Base-by-base conservation (phyloP, 2,888 invertebrate genomes). In the Lasioglossum marginatum region DNA sequence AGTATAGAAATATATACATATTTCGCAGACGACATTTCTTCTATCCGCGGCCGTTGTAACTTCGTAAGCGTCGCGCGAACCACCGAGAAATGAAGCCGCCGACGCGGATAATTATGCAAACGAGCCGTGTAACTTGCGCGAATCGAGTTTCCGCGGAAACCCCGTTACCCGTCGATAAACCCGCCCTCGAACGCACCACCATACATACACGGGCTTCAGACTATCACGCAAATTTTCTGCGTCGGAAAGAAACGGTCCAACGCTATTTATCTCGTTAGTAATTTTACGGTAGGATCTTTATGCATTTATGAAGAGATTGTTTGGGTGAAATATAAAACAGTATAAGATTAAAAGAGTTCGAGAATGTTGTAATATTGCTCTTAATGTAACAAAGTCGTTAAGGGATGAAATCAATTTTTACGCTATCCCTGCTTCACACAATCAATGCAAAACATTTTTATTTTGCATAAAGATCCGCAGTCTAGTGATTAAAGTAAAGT, bases 41-140 rank as follows among this genome's bases (percentile, higher is more conserved):
- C 57, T 70, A 40, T 8, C 60, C 48, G 14, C 45, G 66, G 43
- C n/a, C 37, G 57, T 40, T n/a, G 60, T 70, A 31, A 71, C 60
- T 34, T 52, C 27, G 19, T 66, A 74, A 57, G n/a, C 57, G 57
- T 57, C 12, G n/a, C n/a, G n/a, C 57, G 1, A n/a, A 8, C 57
- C 57, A 12, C 16, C 63, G 80, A 57, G 60, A 86, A 70, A 76
- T 66, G 77, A 81, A 57, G 43, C 19, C 73, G 57, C 31, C 16
- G 78, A 57, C 40, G 16, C 45, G 23, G 68, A 77, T 70, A 77
- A 85, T 85, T 85, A 79, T 60, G 79, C 71, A 60, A 79, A 79
- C 79, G 73, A 80, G 63, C 34, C 79, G 66, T n/a, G 79, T 40
- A 37, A 79, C 34, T 66, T 27, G n/a, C 31, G 16, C 19, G 10